A percentile compares a stretch with the other conserved stretches of the same genome.
Evolutionary conservation across 2,797 vertebrate species (phyloP).

Genomic region (Leuciscus waleckii): DNA sequence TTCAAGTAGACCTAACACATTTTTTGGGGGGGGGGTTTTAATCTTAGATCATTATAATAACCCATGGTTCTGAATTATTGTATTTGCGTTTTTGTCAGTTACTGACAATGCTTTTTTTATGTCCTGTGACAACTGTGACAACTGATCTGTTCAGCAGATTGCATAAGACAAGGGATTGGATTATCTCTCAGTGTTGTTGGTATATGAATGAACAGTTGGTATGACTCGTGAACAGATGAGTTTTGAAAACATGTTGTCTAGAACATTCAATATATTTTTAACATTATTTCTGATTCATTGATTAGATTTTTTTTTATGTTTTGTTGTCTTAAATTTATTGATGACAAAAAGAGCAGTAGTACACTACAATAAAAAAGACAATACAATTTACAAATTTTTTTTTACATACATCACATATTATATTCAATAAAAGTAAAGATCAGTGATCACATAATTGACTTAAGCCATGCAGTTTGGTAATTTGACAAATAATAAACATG

Average conservation of each 20-base stretch:
- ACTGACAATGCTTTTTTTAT: neutral
- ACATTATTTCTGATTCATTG: neutral
- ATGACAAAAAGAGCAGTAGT: neutral
- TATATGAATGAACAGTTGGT: neutral
- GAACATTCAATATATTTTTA: neutral
- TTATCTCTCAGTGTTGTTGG: conserved; percentile 30
- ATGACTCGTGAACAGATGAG: neutral
- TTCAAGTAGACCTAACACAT: neutral
- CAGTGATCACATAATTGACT: neutral
- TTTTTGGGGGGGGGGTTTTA: neutral
- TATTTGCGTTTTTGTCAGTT: neutral
- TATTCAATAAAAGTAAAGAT: neutral
- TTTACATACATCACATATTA: neutral
- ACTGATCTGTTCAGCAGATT: neutral
- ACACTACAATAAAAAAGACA: neutral
- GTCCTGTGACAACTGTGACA: neutral
- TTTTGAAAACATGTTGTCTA: neutral
- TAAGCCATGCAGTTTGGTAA: neutral
- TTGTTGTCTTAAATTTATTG: neutral
- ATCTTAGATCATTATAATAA: neutral
- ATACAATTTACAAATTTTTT: neutral
- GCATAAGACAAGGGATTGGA: neutral
- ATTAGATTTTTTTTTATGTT: neutral
- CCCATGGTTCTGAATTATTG: neutral
- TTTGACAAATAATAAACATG: neutral